Evolutionary conservation across 2,113 vertebrate genomes (phyloP).

Genomic region (Empidonax traillii): DNA sequence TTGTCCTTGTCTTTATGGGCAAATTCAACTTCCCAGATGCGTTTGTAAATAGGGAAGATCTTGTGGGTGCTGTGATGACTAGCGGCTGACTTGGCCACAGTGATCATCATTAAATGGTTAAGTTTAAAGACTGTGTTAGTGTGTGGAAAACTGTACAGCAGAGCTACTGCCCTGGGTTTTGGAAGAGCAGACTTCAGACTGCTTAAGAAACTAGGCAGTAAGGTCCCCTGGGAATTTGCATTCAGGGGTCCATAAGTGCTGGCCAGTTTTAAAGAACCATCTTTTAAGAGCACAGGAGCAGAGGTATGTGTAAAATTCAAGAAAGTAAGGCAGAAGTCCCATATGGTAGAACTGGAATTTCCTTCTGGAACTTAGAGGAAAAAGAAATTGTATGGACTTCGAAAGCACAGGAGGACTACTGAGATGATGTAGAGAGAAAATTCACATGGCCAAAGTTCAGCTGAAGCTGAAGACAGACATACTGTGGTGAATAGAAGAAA

Average conservation of each 20-base stretch:
- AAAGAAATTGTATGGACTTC: background rate
- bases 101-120: background rate
- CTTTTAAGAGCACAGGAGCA: background rate
- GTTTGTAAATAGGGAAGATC: background rate
- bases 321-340: accelerated
- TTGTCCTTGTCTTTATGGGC: background rate
- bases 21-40: background rate
- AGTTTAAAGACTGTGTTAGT: background rate
- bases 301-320: background rate
- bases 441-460: background rate
- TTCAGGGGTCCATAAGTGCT: background rate
- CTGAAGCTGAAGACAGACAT: background rate
- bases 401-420: background rate
- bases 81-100: background rate
- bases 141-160: background rate
- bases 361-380: background rate
- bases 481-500: background rate
- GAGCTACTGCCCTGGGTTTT: background rate
- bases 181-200: background rate
- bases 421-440: background rate
- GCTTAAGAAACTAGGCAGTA: background rate
- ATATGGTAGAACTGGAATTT: background rate
- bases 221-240: background rate
- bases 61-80: background rate
- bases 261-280: background rate